A percentile compares a stretch with the other conserved stretches of the same genome.
phyloP scores from a whole-genome alignment of 2,113 vertebrate genomes.

The Ibidorhyncha struthersii region DNA sequence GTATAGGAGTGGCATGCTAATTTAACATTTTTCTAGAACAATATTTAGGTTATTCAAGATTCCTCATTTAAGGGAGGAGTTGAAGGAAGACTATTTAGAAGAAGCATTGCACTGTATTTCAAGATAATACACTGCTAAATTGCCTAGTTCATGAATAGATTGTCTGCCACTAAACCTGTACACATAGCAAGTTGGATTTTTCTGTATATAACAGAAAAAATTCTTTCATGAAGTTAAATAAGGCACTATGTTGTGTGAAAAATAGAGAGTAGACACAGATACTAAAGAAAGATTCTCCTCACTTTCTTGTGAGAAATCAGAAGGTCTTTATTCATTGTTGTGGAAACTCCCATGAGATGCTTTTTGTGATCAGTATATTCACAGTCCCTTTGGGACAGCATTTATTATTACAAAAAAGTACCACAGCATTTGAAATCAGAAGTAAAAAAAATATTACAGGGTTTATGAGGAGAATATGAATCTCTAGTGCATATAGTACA shows the following conservation, averaged over 20 bases:
- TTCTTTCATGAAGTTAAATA: background rate
- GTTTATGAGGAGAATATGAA: slow-evolving; percentile 64
- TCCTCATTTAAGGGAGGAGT: background rate
- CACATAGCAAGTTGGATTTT: background rate
- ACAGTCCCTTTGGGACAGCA: slow-evolving; percentile 37
- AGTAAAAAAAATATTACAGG: slow-evolving; percentile 66
- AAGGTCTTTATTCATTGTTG: background rate
- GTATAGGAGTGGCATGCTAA: background rate
- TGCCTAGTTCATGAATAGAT: background rate
- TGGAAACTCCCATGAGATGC: background rate
- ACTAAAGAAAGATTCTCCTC: background rate
- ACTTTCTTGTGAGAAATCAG: background rate
- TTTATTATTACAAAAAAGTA: slow-evolving; percentile 64
- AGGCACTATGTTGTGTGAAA: background rate
- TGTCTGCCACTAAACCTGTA: background rate
- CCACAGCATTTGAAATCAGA: slow-evolving; percentile 67
- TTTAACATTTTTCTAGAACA: background rate
- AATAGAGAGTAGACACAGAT: background rate
- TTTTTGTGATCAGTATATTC: slow-evolving; percentile 52
- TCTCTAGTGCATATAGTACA: slow-evolving; percentile 58
- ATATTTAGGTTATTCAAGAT: background rate
- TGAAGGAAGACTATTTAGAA: background rate
- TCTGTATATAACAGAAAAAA: background rate
- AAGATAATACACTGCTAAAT: background rate
- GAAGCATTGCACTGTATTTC: background rate